These are phyloP conservation scores for Drosophila melanocephala DNA, from an alignment of 2,888 invertebrate species.

Conservation along the genomic window DNA sequence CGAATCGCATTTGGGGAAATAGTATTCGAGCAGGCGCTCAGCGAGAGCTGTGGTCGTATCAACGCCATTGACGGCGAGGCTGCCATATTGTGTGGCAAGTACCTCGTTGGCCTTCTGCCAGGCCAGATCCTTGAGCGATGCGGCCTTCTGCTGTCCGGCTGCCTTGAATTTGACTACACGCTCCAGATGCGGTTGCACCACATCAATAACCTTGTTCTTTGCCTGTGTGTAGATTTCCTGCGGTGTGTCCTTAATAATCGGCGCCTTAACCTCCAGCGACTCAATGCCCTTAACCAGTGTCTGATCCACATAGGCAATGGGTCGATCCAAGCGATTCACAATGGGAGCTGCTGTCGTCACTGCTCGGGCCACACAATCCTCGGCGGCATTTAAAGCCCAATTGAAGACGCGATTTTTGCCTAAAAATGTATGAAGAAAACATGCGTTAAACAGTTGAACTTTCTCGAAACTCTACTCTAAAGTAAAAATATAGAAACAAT, in stretches of 20 bases:
- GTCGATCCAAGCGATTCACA: conserved; percentile 87
- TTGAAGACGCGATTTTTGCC: conserved; percentile 89
- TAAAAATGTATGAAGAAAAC: conserved; percentile 57
- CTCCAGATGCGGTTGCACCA: conserved; percentile 87
- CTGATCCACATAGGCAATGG: conserved; percentile 88
- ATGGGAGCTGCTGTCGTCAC: conserved; percentile 88
- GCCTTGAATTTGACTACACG: conserved; percentile 83
- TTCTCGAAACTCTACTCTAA: neutral
- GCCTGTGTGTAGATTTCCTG: conserved; percentile 87
- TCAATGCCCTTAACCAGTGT: conserved; percentile 89
- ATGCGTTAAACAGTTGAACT: neutral
- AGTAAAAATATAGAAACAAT: neutral
- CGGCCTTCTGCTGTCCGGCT: conserved; percentile 87
- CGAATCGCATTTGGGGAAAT: conserved; percentile 88
- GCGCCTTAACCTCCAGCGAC: conserved; percentile 88
- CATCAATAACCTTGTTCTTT: conserved; percentile 87
- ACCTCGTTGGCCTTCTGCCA: conserved; percentile 91
- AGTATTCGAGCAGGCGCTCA: conserved; percentile 91
- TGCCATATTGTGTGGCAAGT: conserved; percentile 89
- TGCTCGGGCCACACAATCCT: conserved; percentile 88
- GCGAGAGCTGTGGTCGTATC: conserved; percentile 90
- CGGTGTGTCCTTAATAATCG: conserved; percentile 89
- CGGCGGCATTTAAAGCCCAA: conserved; percentile 90
- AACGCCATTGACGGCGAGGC: conserved; percentile 89
- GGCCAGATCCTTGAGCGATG: conserved; percentile 89